Percentiles rank a stretch among this genome's conserved stretches.
phyloP scores from a whole-genome alignment of 2,113 vertebrate genomes.

The Eidolon helvum region DNA sequence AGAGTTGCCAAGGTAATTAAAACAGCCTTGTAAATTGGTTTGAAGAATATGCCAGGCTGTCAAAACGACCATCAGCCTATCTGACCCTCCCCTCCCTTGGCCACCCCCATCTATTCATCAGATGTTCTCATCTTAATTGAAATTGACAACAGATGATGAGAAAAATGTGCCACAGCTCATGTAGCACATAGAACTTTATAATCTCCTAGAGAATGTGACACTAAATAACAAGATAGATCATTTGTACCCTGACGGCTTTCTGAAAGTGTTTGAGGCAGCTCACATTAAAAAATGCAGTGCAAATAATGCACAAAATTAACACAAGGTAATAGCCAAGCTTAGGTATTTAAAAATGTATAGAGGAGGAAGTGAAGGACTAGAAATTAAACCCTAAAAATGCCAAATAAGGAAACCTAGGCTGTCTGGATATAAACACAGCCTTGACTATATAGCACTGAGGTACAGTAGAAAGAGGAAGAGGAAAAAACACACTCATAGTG shows the following conservation, averaged over 20 bases:
- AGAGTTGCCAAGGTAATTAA: constrained; percentile 61
- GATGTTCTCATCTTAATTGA: constrained; percentile 42
- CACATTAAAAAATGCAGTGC: background rate
- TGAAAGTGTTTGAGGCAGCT: background rate
- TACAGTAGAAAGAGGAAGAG: no score
- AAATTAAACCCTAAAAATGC: background rate
- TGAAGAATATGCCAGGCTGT: constrained; percentile 39
- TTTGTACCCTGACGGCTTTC: background rate
- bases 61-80: constrained; percentile 23
- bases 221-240: background rate
- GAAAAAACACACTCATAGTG: background rate
- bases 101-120: background rate
- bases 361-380: background rate
- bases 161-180: background rate
- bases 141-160: constrained; percentile 35
- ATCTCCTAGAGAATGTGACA: background rate
- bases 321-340: background rate
- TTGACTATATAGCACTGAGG: background rate
- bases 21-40: constrained; percentile 44
- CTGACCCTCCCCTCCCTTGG: background rate
- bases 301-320: background rate
- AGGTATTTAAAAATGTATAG: background rate
- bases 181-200: background rate
- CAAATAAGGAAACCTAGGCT: background rate
- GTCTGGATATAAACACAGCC: background rate